phyloP scores from a whole-genome alignment of 1,140 invertebrate genomes.

The Dendroctonus ponderosae region DNA sequence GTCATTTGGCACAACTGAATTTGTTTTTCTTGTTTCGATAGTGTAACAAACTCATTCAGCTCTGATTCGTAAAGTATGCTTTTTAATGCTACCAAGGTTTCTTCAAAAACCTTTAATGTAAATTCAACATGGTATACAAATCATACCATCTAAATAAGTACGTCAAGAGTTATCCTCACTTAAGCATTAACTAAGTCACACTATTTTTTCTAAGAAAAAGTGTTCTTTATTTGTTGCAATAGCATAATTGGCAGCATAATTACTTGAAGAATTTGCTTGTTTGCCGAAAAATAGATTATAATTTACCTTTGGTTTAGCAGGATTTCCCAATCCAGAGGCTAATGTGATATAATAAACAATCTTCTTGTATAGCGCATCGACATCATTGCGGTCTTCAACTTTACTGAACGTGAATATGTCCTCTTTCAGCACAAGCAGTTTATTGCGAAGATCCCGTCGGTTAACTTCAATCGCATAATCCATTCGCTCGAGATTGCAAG shows the following conservation, averaged over 20 bases:
- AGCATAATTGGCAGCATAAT: background rate
- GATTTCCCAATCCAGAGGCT: slow-evolving; percentile 64
- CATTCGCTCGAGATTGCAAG: slow-evolving; percentile 63
- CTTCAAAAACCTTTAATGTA: slow-evolving; percentile 54
- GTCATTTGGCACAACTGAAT: slow-evolving; percentile 57
- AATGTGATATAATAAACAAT: slow-evolving; percentile 63
- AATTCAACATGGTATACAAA: background rate
- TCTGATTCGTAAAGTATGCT: slow-evolving; percentile 72
- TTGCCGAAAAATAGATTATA: background rate
- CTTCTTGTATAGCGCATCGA: slow-evolving; percentile 61
- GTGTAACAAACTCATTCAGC: slow-evolving; percentile 61
- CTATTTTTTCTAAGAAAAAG: too few species aligned
- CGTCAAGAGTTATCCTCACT: too few species aligned
- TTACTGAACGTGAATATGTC: slow-evolving; percentile 58
- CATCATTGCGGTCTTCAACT: slow-evolving; percentile 51
- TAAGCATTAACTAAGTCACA: too few species aligned
- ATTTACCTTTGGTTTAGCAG: slow-evolving; percentile 58
- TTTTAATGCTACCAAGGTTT: slow-evolving; percentile 65
- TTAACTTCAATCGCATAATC: slow-evolving; percentile 57
- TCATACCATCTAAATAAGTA: too few species aligned
- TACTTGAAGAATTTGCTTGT: background rate
- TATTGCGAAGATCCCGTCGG: slow-evolving; percentile 52
- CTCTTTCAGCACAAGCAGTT: slow-evolving; percentile 54
- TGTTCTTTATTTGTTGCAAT: too few species aligned
- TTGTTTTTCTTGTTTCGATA: slow-evolving; percentile 53